Evolutionary conservation across 2,113 vertebrate species (phyloP).

Genomic region (Neodontobutis hainanensis): DNA sequence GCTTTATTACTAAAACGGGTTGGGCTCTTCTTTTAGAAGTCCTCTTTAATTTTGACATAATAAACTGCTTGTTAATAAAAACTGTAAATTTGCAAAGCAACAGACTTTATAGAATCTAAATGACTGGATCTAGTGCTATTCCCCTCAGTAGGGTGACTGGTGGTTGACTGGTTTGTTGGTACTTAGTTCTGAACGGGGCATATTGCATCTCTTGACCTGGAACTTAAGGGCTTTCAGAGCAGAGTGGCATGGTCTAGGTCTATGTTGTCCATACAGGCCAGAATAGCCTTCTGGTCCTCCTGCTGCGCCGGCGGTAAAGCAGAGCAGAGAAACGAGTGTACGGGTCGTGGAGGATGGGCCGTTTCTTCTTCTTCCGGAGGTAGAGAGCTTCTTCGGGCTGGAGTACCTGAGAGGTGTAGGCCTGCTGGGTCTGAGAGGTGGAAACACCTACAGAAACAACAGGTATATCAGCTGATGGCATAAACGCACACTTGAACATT

Average conservation of each 20-base stretch:
- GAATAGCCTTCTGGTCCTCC: conserved; percentile 96
- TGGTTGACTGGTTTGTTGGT: conserved; percentile 13
- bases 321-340: conserved; percentile 93
- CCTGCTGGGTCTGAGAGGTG: conserved; percentile 99
- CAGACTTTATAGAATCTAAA: conserved; percentile 28
- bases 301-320: conserved; percentile 87
- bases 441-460: conserved; percentile 82
- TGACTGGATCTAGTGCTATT: conserved; percentile 28
- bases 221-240: conserved; percentile 54
- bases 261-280: conserved; percentile 92
- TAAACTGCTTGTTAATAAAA: conserved; percentile 27
- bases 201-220: conserved; percentile 41
- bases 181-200: conserved; percentile 32
- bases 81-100: conserved; percentile 34
- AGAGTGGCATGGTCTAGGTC: conserved; percentile 86
- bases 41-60: background rate
- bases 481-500: background rate
- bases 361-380: conserved; percentile 97
- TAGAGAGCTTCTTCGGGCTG: conserved; percentile 97
- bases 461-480: background rate
- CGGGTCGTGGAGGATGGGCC: conserved; percentile 91
- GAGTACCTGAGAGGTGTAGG: conserved; percentile 96
- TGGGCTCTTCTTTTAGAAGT: background rate
- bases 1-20: background rate
- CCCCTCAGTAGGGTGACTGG: conserved; percentile 9